Percentiles rank a stretch among this genome's conserved stretches.
These are phyloP conservation scores for Apistogramma diplotaenia DNA, from an alignment of 2,113 vertebrate species.

Conservation along the genomic window DNA sequence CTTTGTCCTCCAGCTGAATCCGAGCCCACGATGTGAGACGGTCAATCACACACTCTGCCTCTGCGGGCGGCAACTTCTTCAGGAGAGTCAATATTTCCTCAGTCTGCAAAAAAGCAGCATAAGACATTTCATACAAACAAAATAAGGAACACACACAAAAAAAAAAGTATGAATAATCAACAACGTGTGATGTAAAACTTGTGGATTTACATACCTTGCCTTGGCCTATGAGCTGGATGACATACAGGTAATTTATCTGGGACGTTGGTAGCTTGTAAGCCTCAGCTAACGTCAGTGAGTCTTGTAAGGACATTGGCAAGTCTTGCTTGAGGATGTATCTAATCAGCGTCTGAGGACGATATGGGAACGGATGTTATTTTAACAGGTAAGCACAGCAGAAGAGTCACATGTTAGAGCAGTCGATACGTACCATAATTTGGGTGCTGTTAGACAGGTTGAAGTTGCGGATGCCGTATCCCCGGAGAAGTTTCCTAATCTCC, in stretches of 20 bases:
- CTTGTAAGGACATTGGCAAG: slow-evolving; percentile 82
- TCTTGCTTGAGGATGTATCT: slow-evolving; percentile 91
- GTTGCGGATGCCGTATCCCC: slow-evolving; percentile 90
- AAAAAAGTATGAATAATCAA: background rate
- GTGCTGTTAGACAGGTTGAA: slow-evolving; percentile 84
- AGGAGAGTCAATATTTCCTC: slow-evolving; percentile 81
- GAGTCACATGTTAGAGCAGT: background rate
- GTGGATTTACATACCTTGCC: slow-evolving; percentile 75
- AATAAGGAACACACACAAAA: background rate
- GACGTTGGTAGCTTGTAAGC: slow-evolving; percentile 82
- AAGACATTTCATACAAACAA: background rate
- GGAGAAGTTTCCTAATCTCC: slow-evolving; percentile 94
- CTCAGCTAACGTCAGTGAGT: slow-evolving; percentile 86
- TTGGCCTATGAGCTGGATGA: slow-evolving; percentile 83
- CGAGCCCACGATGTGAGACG: slow-evolving; percentile 83
- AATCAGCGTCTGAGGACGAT: slow-evolving; percentile 80
- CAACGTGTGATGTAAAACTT: background rate
- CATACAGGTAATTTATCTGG: slow-evolving; percentile 83
- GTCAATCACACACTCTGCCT: slow-evolving; percentile 82
- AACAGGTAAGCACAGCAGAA: background rate
- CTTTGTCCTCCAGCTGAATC: slow-evolving; percentile 80
- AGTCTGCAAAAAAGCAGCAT: slow-evolving; percentile 67
- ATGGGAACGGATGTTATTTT: background rate
- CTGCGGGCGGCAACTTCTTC: slow-evolving; percentile 77
- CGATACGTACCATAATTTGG: slow-evolving; percentile 82